Evolutionary conservation across 2,113 vertebrate species (phyloP).

Genomic region (Mungos mungo): DNA sequence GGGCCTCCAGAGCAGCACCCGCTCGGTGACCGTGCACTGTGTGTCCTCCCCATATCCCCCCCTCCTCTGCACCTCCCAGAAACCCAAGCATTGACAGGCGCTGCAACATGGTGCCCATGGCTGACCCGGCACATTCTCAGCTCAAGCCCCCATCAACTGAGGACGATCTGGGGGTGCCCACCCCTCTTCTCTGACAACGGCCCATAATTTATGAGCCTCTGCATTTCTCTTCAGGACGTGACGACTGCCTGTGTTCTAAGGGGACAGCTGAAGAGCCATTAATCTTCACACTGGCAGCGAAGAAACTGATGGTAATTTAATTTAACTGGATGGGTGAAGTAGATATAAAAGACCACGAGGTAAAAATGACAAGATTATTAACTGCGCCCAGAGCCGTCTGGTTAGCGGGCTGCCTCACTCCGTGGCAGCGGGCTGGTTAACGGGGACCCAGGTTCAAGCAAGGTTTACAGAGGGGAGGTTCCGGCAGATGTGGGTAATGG

Average conservation of each 20-base stretch:
- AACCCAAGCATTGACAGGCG: background rate
- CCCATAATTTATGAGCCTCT: slow-evolving; percentile 50
- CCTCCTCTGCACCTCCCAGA: background rate
- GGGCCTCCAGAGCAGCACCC: background rate
- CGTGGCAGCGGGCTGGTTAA: background rate
- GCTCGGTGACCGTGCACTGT: background rate
- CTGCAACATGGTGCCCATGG: background rate
- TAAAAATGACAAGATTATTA: slow-evolving; percentile 55
- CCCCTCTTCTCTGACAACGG: slow-evolving; percentile 18
- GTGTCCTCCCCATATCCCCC: background rate
- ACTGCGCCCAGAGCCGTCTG: background rate
- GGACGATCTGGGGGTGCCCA: background rate
- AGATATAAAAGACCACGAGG: slow-evolving; percentile 48
- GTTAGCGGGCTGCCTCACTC: background rate
- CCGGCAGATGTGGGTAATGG: background rate
- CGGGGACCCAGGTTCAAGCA: slow-evolving; percentile 24
- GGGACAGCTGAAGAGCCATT: slow-evolving; percentile 55
- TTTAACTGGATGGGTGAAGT: background rate
- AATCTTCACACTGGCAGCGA: slow-evolving; percentile 56
- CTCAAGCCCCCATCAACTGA: background rate
- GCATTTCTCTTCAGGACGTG: slow-evolving; percentile 40
- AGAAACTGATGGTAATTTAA: slow-evolving; percentile 41
- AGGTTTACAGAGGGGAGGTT: slow-evolving; percentile 33
- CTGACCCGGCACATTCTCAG: background rate
- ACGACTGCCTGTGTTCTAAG: background rate